Evolutionary conservation across 2,888 invertebrate genomes (phyloP), one percentile per base, ranked within the genome.

Genomic region (Drepana falcataria): DNA sequence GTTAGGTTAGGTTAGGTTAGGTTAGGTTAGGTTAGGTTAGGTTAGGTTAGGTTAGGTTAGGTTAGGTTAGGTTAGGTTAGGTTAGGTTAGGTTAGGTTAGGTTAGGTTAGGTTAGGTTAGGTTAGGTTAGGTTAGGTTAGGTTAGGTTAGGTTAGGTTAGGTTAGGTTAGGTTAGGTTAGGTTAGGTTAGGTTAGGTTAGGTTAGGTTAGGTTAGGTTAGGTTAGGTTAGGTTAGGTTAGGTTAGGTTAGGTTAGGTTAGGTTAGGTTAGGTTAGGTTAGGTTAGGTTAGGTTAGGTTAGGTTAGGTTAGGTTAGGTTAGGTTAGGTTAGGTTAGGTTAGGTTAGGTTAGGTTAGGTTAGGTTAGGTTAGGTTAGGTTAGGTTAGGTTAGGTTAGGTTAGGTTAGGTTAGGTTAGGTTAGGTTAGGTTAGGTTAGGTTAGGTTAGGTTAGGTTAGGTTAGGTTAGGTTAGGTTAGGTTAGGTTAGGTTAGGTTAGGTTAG

Each of bases 71-170:
- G n/a, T n/a, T n/a, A n/a, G n/a, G n/a, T n/a, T n/a, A n/a, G n/a
- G n/a, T n/a, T n/a, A n/a, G n/a, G n/a, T n/a, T n/a, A n/a, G n/a
- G n/a, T n/a, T n/a, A n/a, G n/a, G n/a, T 61, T 59, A 58, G 61
- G 61, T 61, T 61, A 56, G 61, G 61, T 56, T 59, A 57, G 61
- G 59, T 55, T 59, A 61, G 59, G 60, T 61, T 60, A 60, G 60
- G 60, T 60, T 60, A 60, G 60, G 60, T 60, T 60, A 61, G 61
- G 61, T 61, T 61, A 61, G 61, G 61, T 61, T 61, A 61, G 61
- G 61, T 61, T 61, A 61, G 61, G n/a, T 59, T 61, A 61, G 61
- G 61, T 61, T 61, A 61, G 59, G 59, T 61, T 61, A 61, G 62
- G 62, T 62, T 59, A 59, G 59, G 59, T 59, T 59, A 59, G 61